Evolutionary conservation across 2,888 invertebrate genomes (phyloP).

Genomic region (Athalia rosae): DNA sequence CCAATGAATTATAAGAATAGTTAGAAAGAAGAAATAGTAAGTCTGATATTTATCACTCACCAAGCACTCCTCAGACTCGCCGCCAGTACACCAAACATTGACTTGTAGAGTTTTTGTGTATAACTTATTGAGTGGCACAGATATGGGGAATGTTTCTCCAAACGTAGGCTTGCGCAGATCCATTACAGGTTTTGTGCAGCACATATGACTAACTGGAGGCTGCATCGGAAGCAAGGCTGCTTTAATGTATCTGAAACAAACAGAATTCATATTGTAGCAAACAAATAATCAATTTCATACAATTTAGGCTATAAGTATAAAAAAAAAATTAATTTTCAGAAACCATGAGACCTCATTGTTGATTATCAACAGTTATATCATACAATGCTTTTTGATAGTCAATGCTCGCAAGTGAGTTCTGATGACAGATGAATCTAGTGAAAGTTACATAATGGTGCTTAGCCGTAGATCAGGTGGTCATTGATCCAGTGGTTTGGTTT

Average conservation of each 20-base stretch:
- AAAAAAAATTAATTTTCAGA: background rate
- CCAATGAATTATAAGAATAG: too few species aligned
- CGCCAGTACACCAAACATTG: conserved; percentile 86
- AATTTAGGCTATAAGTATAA: conserved; percentile 5
- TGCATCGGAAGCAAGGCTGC: conserved; percentile 83
- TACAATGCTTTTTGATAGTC: conserved; percentile 52
- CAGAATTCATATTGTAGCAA: conserved; percentile 48
- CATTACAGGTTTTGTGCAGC: conserved; percentile 82
- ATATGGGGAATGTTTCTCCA: conserved; percentile 86
- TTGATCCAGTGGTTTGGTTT: conserved; percentile 60
- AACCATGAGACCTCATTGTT: conserved; percentile 3
- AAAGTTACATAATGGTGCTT: conserved; percentile 55
- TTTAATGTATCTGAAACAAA: conserved; percentile 81
- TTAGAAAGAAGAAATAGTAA: background rate
- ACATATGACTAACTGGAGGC: conserved; percentile 75
- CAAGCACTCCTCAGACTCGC: conserved; percentile 87
- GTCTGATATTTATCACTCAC: conserved; percentile 77
- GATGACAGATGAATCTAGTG: conserved; percentile 54
- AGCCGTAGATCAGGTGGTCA: conserved; percentile 54
- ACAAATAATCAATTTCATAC: background rate
- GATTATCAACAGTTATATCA: conserved; percentile 50
- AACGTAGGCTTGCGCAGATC: conserved; percentile 86
- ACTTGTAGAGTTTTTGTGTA: conserved; percentile 93
- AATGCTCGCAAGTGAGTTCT: conserved; percentile 49
- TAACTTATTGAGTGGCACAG: conserved; percentile 84